These are phyloP conservation scores for Calephelis perditalis DNA, from an alignment of 2,888 invertebrate genomes.

Conservation along the genomic window DNA sequence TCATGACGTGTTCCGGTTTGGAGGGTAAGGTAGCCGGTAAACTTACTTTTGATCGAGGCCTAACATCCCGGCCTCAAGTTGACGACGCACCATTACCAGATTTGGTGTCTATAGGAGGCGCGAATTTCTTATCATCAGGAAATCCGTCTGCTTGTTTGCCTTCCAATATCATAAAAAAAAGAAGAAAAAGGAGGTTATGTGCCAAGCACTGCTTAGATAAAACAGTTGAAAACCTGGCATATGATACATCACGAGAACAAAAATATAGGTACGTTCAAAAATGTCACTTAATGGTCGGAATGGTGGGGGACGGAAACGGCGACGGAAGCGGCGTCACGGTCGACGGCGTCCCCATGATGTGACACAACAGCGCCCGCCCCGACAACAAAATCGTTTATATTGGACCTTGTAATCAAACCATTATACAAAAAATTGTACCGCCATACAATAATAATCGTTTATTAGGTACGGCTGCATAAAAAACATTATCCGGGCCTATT, in stretches of 20 bases:
- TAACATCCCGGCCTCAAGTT: too few relatives aligned
- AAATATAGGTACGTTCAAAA: background rate
- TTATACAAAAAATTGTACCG: constrained; percentile 9
- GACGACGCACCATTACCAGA: too few relatives aligned
- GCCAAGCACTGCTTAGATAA: too few relatives aligned
- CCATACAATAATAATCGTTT: constrained; percentile 1
- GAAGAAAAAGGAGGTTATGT: too few relatives aligned
- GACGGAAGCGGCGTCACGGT: constrained; percentile 71
- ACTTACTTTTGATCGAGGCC: too few relatives aligned
- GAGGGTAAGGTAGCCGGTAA: too few relatives aligned
- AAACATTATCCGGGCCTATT: background rate
- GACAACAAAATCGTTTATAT: constrained; percentile 27
- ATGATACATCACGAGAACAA: background rate
- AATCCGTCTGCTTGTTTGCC: too few relatives aligned
- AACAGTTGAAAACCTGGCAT: too few relatives aligned
- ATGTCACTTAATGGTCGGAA: constrained; percentile 54
- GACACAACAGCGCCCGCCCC: constrained; percentile 47
- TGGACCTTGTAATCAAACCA: constrained; percentile 18
- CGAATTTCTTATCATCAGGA: too few relatives aligned
- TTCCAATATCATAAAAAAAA: too few relatives aligned
- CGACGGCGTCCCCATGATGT: constrained; percentile 50
- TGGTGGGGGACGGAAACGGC: constrained; percentile 67
- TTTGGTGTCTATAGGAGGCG: too few relatives aligned
- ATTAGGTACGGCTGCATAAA: constrained; percentile 2
- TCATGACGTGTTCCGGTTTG: too few relatives aligned